phyloP scores from a whole-genome alignment of 2,888 invertebrate species.

The Sminthurides aquaticus region DNA sequence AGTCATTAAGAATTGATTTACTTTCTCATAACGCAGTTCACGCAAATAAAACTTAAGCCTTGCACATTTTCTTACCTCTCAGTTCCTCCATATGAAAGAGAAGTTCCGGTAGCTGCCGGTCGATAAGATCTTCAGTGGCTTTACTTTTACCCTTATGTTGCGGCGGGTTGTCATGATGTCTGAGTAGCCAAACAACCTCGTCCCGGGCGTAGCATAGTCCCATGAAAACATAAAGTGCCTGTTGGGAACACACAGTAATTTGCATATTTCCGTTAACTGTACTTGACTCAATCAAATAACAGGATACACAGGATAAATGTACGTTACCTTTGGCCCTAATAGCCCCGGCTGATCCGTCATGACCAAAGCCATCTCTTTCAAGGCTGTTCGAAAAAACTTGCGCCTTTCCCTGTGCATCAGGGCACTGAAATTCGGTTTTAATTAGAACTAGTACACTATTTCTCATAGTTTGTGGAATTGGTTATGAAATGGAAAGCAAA shows the following conservation, averaged over 20 bases:
- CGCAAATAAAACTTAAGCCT: not conserved
- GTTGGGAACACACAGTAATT: too few relatives aligned
- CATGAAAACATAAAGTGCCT: slow-evolving; percentile 88
- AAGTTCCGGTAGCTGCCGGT: slow-evolving; percentile 91
- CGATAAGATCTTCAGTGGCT: slow-evolving; percentile 85
- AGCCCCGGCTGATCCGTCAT: slow-evolving; percentile 97
- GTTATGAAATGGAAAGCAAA: not conserved
- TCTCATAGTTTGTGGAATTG: not conserved
- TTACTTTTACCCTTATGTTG: slow-evolving; percentile 70
- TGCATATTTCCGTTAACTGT: not conserved
- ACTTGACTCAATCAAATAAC: too few relatives aligned
- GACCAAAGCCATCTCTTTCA: slow-evolving; percentile 89
- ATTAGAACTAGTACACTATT: not conserved
- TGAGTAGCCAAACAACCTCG: slow-evolving; percentile 91
- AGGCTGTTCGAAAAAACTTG: slow-evolving; percentile 88
- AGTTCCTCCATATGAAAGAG: slow-evolving; percentile 98
- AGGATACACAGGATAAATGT: not conserved
- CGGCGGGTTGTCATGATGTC: slow-evolving; percentile 94
- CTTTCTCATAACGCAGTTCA: not conserved
- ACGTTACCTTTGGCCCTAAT: slow-evolving; percentile 75
- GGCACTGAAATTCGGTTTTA: slow-evolving; percentile 51
- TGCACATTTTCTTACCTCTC: slow-evolving; percentile 54
- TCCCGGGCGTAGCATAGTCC: slow-evolving; percentile 91
- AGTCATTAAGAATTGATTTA: not conserved
- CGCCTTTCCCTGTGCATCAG: slow-evolving; percentile 88